These are phyloP conservation scores for Heliocidaris erythrogramma DNA, from an alignment of 35 echinoderm and acorn worm genomes.

Conservation along the genomic window DNA sequence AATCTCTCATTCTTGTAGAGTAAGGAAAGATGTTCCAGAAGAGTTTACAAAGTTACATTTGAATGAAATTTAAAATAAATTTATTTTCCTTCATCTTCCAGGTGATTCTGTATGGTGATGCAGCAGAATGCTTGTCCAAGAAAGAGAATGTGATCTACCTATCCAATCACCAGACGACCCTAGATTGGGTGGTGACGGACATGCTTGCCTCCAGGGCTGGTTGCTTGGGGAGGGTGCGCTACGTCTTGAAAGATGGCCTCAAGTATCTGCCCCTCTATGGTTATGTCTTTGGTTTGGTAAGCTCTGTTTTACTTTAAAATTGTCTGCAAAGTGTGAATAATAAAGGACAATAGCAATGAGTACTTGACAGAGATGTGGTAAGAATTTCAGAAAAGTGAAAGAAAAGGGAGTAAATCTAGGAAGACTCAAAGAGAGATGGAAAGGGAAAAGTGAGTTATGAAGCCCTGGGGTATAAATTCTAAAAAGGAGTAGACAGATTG, in stretches of 20 bases:
- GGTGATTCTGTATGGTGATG: constrained; percentile 95
- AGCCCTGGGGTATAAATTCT: too few species aligned
- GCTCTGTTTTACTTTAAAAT: neutral
- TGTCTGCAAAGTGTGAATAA: too few species aligned
- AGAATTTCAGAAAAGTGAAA: too few species aligned
- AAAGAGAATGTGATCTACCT: constrained; percentile 95
- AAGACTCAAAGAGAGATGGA: too few species aligned
- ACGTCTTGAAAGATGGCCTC: constrained; percentile 89
- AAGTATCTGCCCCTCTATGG: constrained; percentile 97
- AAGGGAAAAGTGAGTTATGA: too few species aligned
- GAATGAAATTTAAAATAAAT: neutral
- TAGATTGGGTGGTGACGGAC: constrained; percentile 91
- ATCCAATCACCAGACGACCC: constrained; percentile 91
- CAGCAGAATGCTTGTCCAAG: constrained; percentile 62
- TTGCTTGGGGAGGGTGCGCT: constrained; percentile 76
- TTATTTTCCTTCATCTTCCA: neutral
- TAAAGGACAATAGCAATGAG: too few species aligned
- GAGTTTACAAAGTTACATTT: too few species aligned
- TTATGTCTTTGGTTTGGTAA: constrained; percentile 85
- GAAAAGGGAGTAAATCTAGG: neutral
- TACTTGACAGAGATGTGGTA: too few species aligned
- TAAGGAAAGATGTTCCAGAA: too few species aligned
- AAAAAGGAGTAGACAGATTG: too few species aligned
- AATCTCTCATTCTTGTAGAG: too few species aligned
- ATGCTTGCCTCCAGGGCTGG: constrained; percentile 88